phyloP scores from a whole-genome alignment of 2,888 invertebrate species.

The Polyommatus icarus region DNA sequence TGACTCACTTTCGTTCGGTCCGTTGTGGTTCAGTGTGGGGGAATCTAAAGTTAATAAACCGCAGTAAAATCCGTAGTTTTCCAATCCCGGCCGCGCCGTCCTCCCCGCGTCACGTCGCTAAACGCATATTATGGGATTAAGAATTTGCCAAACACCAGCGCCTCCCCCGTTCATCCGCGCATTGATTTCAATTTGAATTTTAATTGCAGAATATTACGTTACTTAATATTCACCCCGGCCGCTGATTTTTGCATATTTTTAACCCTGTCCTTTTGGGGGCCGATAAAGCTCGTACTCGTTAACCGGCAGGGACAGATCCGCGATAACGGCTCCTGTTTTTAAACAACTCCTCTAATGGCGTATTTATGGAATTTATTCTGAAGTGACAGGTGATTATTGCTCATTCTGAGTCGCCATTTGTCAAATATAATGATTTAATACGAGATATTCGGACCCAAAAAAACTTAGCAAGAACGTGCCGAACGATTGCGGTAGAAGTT shows the following conservation, averaged over 20 bases:
- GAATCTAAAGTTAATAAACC: conserved; percentile 27
- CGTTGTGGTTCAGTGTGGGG: neutral
- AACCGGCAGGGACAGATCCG: conserved; percentile 57
- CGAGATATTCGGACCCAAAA: neutral
- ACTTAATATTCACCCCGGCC: conserved; percentile 77
- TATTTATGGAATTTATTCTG: conserved; percentile 22
- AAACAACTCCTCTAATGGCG: conserved; percentile 24
- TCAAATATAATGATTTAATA: conserved; percentile 23
- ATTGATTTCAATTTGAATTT: conserved; percentile 82
- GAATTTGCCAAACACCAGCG: conserved; percentile 40
- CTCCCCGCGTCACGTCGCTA: conserved; percentile 39
- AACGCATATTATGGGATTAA: conserved; percentile 50
- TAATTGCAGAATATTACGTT: conserved; percentile 80
- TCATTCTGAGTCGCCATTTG: neutral
- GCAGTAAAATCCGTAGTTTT: conserved; percentile 29
- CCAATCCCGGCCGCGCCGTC: conserved; percentile 8
- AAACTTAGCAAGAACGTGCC: neutral
- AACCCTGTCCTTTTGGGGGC: conserved; percentile 61
- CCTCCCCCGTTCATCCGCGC: conserved; percentile 63
- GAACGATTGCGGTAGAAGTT: conserved; percentile 3
- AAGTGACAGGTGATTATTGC: conserved; percentile 23
- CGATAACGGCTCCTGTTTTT: conserved; percentile 48
- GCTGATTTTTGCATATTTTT: conserved; percentile 78
- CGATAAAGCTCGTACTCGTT: conserved; percentile 76
- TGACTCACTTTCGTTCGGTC: conserved; percentile 20